These are phyloP conservation scores for Drosophila dunni DNA, from an alignment of 1,140 invertebrate species.

Conservation along the genomic window DNA sequence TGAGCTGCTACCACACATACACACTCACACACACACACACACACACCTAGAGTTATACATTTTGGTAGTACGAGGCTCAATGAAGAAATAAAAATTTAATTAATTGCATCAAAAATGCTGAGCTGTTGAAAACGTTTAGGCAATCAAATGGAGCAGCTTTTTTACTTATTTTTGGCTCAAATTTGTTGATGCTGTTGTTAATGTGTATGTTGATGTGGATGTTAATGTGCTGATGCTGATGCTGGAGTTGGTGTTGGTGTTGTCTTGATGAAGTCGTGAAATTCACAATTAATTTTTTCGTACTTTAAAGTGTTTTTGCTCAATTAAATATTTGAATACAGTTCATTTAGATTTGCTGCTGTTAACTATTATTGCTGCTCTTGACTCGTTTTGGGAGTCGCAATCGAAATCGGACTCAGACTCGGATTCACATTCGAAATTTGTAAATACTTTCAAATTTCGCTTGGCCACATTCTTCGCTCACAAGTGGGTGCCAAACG, in stretches of 20 bases:
- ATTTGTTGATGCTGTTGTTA: constrained; percentile 18
- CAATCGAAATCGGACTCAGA: background rate
- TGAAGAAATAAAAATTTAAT: constrained; percentile 82
- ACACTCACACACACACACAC: constrained; percentile 10
- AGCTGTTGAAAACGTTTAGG: constrained; percentile 79
- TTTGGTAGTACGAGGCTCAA: constrained; percentile 36
- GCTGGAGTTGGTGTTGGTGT: constrained; percentile 19
- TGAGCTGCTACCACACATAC: constrained; percentile 45
- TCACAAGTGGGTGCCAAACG: constrained; percentile 35
- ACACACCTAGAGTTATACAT: constrained; percentile 8
- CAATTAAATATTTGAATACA: constrained; percentile 76
- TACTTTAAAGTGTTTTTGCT: constrained; percentile 41
- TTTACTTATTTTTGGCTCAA: constrained; percentile 42
- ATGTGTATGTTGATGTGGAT: background rate
- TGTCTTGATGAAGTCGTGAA: constrained; percentile 56
- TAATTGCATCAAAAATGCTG: constrained; percentile 78
- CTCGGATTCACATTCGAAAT: constrained; percentile 8
- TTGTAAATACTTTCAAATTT: constrained; percentile 51
- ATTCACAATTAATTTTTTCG: constrained; percentile 53
- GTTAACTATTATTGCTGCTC: constrained; percentile 1
- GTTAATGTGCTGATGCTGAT: background rate
- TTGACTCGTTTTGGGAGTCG: background rate
- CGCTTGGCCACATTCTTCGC: constrained; percentile 26
- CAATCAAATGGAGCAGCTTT: constrained; percentile 73
- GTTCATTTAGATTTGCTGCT: constrained; percentile 14